phyloP scores from a whole-genome alignment of 2,113 vertebrate species.

The Calypte anna region DNA sequence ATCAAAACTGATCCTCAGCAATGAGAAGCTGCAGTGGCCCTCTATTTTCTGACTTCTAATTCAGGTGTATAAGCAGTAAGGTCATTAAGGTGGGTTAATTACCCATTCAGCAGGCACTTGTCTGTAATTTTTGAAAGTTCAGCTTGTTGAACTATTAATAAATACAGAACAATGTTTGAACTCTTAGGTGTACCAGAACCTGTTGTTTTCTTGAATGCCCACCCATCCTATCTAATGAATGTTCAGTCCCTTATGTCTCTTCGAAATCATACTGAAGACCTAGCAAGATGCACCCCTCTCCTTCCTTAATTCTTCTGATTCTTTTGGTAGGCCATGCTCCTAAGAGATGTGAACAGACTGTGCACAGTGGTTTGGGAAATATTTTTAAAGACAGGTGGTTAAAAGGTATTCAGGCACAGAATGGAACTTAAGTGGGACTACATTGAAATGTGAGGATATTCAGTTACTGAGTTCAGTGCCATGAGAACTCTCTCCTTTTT shows the following conservation, averaged over 20 bases:
- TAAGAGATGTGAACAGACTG: background rate
- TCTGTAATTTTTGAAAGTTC: background rate
- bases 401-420: background rate
- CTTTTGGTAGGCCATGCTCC: background rate
- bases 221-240: background rate
- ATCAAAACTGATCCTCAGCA: background rate
- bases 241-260: accelerated
- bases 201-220: background rate
- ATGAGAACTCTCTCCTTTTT: background rate
- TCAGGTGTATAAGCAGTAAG: background rate
- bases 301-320: background rate
- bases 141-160: background rate
- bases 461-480: background rate
- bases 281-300: accelerated
- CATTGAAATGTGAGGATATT: background rate
- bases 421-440: background rate
- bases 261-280: background rate
- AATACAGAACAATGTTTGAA: background rate
- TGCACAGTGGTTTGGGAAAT: background rate
- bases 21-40: background rate
- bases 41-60: background rate
- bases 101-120: background rate
- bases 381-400: background rate
- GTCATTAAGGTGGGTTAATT: background rate
- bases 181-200: background rate